Percentiles rank a stretch among this genome's conserved stretches.
Conservation (phyloP, 2,888 invertebrate species). For the Phymatocera aterrima region DNA sequence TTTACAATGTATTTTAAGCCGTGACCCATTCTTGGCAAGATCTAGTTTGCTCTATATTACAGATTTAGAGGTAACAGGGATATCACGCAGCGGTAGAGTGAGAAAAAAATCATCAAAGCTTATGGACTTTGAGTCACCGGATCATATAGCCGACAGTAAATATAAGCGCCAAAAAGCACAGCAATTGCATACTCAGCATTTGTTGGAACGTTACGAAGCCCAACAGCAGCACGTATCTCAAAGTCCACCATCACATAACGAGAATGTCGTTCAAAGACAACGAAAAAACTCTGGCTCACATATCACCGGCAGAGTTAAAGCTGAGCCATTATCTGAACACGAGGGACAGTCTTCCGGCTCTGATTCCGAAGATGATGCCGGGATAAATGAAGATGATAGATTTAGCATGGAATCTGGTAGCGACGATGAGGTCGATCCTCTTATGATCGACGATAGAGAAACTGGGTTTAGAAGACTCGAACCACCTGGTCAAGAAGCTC, state of each 20-base stretch:
- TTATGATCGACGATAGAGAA: slow-evolving; percentile 73
- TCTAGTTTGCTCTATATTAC: slow-evolving; percentile 69
- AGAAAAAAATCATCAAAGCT: slow-evolving; percentile 96
- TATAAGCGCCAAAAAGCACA: slow-evolving; percentile 74
- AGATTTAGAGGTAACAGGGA: slow-evolving; percentile 90
- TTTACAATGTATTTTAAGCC: slow-evolving; percentile 61
- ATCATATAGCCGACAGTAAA: slow-evolving; percentile 84
- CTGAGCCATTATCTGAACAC: slow-evolving; percentile 67
- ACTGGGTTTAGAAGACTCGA: slow-evolving; percentile 76
- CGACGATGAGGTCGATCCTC: slow-evolving; percentile 71
- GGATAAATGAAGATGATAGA: slow-evolving; percentile 65
- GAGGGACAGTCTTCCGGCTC: slow-evolving; percentile 69
- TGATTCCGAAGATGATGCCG: slow-evolving; percentile 67
- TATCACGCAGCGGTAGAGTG: slow-evolving; percentile 92
- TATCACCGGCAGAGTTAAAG: slow-evolving; percentile 57
- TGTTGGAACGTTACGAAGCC: slow-evolving; percentile 67
- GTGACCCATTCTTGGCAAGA: slow-evolving; percentile 66
- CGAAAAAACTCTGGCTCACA: slow-evolving; percentile 62
- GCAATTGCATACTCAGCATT: slow-evolving; percentile 64
- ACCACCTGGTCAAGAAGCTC: slow-evolving; percentile 73
- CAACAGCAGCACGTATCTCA: slow-evolving; percentile 57
- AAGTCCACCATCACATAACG: slow-evolving; percentile 52
- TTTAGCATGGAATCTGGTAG: slow-evolving; percentile 69
- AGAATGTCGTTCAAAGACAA: slow-evolving; percentile 51
- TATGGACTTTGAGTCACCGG: slow-evolving; percentile 94